Evolutionary conservation across 64 coral and sea anemone genomes (phyloP).

Genomic region (Astreopora myriophthalma): DNA sequence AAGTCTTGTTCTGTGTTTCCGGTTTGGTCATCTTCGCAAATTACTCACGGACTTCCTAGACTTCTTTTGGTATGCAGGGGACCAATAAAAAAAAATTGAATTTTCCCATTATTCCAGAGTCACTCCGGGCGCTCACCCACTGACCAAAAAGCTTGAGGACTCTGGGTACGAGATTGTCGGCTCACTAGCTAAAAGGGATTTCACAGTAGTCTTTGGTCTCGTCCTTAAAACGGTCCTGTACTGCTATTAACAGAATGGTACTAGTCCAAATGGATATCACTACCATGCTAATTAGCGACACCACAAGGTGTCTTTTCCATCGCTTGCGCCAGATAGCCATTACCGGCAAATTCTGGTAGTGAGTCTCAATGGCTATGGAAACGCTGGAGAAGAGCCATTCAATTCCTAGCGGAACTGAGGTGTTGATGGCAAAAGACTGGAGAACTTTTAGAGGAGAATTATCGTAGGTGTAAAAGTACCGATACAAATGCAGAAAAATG

Average conservation of each 20-base stretch:
- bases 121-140: no score
- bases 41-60: no score
- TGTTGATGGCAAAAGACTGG: not conserved
- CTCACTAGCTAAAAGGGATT: not conserved
- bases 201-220: not conserved
- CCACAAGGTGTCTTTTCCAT: conserved; percentile 1
- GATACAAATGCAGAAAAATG: not conserved
- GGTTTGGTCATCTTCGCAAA: no score
- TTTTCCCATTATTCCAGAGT: no score
- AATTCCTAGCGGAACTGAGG: not conserved
- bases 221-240: not conserved
- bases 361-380: not conserved
- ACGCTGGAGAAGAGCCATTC: conserved; percentile 15
- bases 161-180: no score
- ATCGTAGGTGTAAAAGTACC: not conserved
- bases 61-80: no score
- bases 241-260: not conserved
- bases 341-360: not conserved
- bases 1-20: no score
- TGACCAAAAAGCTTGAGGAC: no score
- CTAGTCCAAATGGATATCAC: not conserved
- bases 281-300: not conserved
- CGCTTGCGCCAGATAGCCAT: not conserved
- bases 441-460: not conserved
- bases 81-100: no score